Conservation (phyloP, 2,888 invertebrate genomes). For the Hymenopus coronatus region DNA sequence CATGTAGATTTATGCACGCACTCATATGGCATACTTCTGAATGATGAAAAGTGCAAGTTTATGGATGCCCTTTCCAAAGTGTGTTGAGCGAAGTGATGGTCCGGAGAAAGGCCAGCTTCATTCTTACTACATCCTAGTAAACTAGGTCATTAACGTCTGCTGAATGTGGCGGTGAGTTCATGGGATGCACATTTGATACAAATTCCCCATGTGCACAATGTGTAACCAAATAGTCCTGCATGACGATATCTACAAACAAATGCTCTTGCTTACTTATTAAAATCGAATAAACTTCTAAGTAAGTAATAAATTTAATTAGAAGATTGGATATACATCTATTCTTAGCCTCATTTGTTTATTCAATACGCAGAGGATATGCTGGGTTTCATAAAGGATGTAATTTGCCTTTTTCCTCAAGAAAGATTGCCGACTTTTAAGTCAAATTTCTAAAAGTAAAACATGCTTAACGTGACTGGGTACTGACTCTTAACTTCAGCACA, state of each 20-base stretch:
- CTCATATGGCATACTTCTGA: background rate
- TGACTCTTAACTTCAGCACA: too few relatives aligned
- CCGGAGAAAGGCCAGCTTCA: background rate
- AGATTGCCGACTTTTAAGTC: too few relatives aligned
- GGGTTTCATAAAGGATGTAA: too few relatives aligned
- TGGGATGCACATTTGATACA: background rate
- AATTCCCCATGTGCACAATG: background rate
- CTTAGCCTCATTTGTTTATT: too few relatives aligned
- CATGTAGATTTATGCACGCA: background rate
- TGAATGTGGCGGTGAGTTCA: background rate
- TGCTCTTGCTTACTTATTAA: background rate
- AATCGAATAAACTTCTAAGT: background rate
- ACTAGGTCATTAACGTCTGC: background rate
- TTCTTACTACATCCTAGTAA: background rate
- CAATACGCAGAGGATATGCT: too few relatives aligned
- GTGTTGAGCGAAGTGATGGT: background rate
- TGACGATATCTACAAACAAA: too few relatives aligned
- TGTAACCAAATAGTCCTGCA: too few relatives aligned
- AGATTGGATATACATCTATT: background rate
- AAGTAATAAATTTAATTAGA: background rate
- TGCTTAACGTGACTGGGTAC: too few relatives aligned
- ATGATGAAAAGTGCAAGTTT: background rate
- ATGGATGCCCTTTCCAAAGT: background rate
- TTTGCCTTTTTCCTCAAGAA: too few relatives aligned
- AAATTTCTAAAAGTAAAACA: too few relatives aligned